Evolutionary conservation across 2,797 vertebrate genomes (phyloP), one percentile per base, ranked within the genome.

Genomic region (Lithobates sylvaticus): DNA sequence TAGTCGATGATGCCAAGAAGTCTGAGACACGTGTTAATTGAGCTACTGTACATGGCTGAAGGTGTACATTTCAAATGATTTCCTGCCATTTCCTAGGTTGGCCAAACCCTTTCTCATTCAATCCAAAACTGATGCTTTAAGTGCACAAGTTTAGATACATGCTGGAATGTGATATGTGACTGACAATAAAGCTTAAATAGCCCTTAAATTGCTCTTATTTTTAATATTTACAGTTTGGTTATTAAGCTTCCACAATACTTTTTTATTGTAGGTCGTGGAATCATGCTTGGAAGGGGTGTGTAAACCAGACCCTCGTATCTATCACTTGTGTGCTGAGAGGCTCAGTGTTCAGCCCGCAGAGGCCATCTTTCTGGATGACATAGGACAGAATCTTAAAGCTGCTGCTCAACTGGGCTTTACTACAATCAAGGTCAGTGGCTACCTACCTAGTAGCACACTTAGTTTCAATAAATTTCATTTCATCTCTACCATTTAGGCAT

Each of bases 281-380:
- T 94, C 94, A 26, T 92, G 90, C 42, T 47, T 21, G 76, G 94
- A 95, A 89, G 94, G 94, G 10, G 9, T 94, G 81, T 89, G 75
- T 88, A 92, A 96, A 87, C 94, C 95, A 15, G 90, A 95, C 84
- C 92, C 90, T 36, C 85, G 67, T 36, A 92, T 96, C 77, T 96
- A 94, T 87, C 68, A 89, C 68, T 86, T 95, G 54, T 97, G 96
- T 89, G 85, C 94, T 79, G 88, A 94, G 73, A 90, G 70, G 54
- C 90, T 97, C 0, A 90, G 91, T 0, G 90, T 95, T 58, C 91
- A 87, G 29, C 93, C 96, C 74, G 89, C 91, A 0, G 93, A 95
- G 61, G 92, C 94, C 54, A 87, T 97, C 87, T 93, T 96, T 77
- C 93, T 97, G 0, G 96, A 96, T 44, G 95, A 92, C 84, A 89